Evolutionary conservation across 2,888 invertebrate species (phyloP).

Genomic region (Azorinus chamasolen): DNA sequence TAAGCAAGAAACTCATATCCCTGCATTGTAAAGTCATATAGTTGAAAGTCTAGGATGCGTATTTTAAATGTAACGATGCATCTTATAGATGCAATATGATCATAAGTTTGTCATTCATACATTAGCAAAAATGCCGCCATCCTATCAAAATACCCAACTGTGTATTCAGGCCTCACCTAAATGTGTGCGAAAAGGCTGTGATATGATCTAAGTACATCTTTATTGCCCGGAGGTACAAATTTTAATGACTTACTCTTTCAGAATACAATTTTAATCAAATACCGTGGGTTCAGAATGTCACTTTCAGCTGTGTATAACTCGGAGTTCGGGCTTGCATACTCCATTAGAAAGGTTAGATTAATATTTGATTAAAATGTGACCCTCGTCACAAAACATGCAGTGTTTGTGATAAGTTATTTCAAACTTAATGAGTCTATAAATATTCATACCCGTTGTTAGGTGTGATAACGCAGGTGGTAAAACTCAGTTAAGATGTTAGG

Average conservation of each 20-base stretch:
- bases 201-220: conserved; percentile 41
- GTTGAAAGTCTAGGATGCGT: too few relatives aligned
- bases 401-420: conserved; percentile 11
- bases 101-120: too few relatives aligned
- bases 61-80: too few relatives aligned
- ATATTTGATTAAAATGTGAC: conserved; percentile 27
- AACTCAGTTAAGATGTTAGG: too few relatives aligned
- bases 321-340: conserved; percentile 15
- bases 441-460: conserved; percentile 28
- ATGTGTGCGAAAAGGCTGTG: conserved; percentile 34
- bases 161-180: too few relatives aligned
- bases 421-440: conserved; percentile 42
- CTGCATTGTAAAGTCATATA: too few relatives aligned
- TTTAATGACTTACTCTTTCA: conserved; percentile 47
- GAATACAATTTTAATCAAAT: conserved; percentile 50
- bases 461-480: background rate
- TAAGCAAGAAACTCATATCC: too few relatives aligned
- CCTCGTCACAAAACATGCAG: conserved; percentile 23
- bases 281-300: conserved; percentile 34
- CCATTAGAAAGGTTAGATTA: conserved; percentile 44
- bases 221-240: conserved; percentile 28
- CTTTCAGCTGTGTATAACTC: conserved; percentile 1
- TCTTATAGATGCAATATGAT: too few relatives aligned
- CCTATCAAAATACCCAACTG: too few relatives aligned
- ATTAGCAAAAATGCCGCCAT: too few relatives aligned